Conservation (phyloP, 1,140 invertebrate species). For the Scaptomyza montana region DNA sequence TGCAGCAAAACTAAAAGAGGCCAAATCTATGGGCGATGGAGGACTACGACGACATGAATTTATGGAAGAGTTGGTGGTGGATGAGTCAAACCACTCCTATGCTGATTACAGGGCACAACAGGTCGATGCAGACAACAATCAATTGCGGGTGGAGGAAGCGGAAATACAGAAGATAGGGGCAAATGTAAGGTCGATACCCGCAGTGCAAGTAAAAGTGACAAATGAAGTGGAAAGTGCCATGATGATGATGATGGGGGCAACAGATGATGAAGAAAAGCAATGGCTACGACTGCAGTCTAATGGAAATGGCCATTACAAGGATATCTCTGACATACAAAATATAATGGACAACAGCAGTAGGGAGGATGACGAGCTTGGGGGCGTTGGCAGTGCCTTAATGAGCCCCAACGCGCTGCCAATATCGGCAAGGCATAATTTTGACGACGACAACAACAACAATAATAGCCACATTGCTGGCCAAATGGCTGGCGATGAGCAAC, state of each 20-base stretch:
- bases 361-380: background rate
- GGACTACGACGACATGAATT: conserved; percentile 10
- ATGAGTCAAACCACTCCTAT: conserved; percentile 19
- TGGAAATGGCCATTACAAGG: conserved; percentile 37
- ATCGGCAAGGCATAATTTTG: conserved; percentile 48
- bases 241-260: conserved; percentile 33
- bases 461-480: conserved; percentile 23
- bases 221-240: conserved; percentile 79
- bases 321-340: conserved; percentile 60
- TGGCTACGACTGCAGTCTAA: conserved; percentile 24
- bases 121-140: conserved; percentile 69
- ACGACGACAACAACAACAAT: conserved; percentile 5
- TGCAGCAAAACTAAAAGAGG: conserved; percentile 57
- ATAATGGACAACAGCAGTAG: conserved; percentile 15
- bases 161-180: background rate
- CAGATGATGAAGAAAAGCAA: conserved; percentile 21
- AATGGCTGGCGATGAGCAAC: conserved; percentile 56
- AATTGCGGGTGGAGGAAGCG: conserved; percentile 50
- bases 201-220: conserved; percentile 81
- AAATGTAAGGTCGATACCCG: conserved; percentile 46
- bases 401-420: conserved; percentile 58
- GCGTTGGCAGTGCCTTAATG: conserved; percentile 25
- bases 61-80: conserved; percentile 8
- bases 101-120: conserved; percentile 60
- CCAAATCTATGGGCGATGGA: conserved; percentile 22